These are phyloP conservation scores for Umimayanthus kanabou DNA, from an alignment of 92 coral and sea anemone genomes.

Conservation along the genomic window DNA sequence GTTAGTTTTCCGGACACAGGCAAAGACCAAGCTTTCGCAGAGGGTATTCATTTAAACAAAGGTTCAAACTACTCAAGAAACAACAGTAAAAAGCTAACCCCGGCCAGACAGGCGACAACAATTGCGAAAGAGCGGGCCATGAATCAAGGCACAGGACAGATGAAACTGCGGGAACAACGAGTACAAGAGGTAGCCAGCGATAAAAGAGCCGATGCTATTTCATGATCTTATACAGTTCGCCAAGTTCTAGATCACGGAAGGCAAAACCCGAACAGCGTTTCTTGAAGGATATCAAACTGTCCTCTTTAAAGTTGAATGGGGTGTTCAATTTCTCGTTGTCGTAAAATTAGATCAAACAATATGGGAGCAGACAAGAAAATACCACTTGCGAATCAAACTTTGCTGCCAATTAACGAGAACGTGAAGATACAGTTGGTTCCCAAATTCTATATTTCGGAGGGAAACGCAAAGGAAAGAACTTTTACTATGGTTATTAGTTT, in stretches of 20 bases:
- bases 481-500: slow-evolving; percentile 7
- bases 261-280: background rate
- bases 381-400: background rate
- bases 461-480: slow-evolving; percentile 8
- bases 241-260: background rate
- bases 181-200: background rate
- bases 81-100: background rate
- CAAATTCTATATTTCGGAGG: slow-evolving; percentile 30
- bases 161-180: background rate
- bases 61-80: background rate
- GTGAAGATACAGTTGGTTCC: slow-evolving; percentile 22
- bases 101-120: background rate
- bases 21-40: background rate
- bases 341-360: background rate
- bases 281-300: background rate
- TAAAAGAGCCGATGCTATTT: background rate
- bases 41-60: background rate
- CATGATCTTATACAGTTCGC: background rate
- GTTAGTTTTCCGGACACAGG: background rate
- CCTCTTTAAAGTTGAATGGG: background rate
- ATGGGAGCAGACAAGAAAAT: background rate
- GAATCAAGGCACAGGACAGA: background rate
- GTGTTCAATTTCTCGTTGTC: slow-evolving; percentile 9
- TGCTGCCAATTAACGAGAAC: slow-evolving; percentile 6
- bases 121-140: background rate